Evolutionary conservation across 2,797 vertebrate species (phyloP), one percentile per base, ranked within the genome.

Genomic region (Crenuchus spilurus): DNA sequence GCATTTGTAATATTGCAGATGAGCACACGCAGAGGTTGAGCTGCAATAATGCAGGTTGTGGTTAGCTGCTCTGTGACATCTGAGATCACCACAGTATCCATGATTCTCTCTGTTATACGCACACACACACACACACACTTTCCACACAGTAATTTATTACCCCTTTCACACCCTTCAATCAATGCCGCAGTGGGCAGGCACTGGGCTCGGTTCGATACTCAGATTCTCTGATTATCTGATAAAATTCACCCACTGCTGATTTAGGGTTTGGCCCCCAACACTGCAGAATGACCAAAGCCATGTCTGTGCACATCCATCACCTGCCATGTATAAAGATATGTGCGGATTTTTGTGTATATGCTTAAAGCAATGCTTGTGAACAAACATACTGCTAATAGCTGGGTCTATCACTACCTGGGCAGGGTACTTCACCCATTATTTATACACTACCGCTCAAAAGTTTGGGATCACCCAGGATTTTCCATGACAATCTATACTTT

Each of bases 1-100:
- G 95, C 97, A 98, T 97, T 97, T 96, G 95, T 96, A 97, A 98
- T 97, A 93, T 92, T 91, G 91, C 93, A 95, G 94, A 94, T 94
- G 92, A 92, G 92, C 91, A 90, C 87, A 90, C 89, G 92, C 87
- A 68, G 73, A 89, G 93, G 94, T 88, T 91, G 92, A 94, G 93
- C 93, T 88, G 93, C 93, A 91, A 92, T 87, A 88, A 93, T 81
- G 87, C 93, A 92, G 94, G 94, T 94, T 96, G 94, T 94, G 95
- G 94, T 91, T 96, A 93, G 91, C 91, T 86, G 76, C 81, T 84
- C 78, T 86, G 78, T 84, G 88, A 83, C 86, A 87, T 88, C 70
- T 74, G 83, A 88, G 85, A 88, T 82, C 80, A 80, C 66, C 49
- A 73, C 71, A 74, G 55, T 72, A 78, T 61, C 67, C 72, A 54